Conservation (phyloP, 2,113 vertebrate species). For the Sinocyclocheilus rhinocerous region DNA sequence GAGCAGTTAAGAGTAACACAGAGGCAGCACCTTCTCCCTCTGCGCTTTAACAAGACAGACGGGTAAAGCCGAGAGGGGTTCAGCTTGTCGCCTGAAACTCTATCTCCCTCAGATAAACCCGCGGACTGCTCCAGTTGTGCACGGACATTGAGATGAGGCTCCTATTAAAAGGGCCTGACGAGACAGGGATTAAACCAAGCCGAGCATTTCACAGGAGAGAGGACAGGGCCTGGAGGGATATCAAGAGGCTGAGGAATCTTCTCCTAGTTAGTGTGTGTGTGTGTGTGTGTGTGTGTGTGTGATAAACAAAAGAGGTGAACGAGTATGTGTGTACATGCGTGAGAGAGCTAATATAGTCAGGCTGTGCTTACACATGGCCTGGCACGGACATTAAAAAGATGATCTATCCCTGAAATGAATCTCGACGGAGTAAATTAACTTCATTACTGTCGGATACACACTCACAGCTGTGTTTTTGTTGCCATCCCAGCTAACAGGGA, state of each 20-base stretch:
- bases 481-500: neutral
- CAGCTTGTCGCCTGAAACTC: slow-evolving; percentile 64
- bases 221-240: slow-evolving; percentile 49
- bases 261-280: neutral
- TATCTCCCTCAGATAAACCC: slow-evolving; percentile 60
- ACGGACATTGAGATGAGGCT: slow-evolving; percentile 76
- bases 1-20: slow-evolving; percentile 35
- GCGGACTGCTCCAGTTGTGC: slow-evolving; percentile 61
- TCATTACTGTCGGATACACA: neutral
- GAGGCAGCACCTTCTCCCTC: neutral
- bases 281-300: neutral
- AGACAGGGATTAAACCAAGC: slow-evolving; percentile 81
- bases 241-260: slow-evolving; percentile 52
- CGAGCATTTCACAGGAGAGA: slow-evolving; percentile 54
- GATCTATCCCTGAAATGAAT: neutral
- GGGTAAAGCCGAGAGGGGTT: slow-evolving; percentile 35
- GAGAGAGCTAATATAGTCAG: slow-evolving; percentile 2
- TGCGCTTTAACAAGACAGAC: slow-evolving; percentile 21
- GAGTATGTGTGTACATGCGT: neutral
- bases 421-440: slow-evolving; percentile 1
- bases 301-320: neutral
- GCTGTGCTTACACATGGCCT: slow-evolving; percentile 20
- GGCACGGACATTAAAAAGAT: slow-evolving; percentile 4
- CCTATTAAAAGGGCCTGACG: slow-evolving; percentile 86
- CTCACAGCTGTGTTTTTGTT: slow-evolving; percentile 20